Conservation (phyloP, 2,113 vertebrate species). For the Labrus mixtus region DNA sequence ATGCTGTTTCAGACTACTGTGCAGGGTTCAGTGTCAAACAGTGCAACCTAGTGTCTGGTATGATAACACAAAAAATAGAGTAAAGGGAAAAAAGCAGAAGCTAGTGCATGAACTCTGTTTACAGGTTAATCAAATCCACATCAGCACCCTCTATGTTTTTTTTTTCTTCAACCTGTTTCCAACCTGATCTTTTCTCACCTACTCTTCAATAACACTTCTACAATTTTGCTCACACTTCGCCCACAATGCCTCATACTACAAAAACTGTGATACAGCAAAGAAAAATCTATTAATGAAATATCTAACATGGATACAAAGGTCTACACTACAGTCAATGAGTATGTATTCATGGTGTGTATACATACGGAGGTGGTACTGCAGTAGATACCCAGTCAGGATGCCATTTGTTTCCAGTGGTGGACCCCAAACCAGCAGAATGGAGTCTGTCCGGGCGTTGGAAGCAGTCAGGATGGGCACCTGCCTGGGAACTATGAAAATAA, state of each 20-base stretch:
- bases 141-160: not conserved
- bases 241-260: not conserved
- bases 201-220: not conserved
- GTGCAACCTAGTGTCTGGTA: conserved; percentile 72
- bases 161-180: not conserved
- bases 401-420: conserved; percentile 89
- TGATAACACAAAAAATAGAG: conserved; percentile 13
- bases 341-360: conserved; percentile 34
- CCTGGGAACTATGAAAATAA: conserved; percentile 87
- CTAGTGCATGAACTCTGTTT: not conserved
- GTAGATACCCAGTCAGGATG: conserved; percentile 88
- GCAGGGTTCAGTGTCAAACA: conserved; percentile 65
- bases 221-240: not conserved
- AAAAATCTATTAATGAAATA: conserved; percentile 15
- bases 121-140: not conserved
- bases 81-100: not conserved
- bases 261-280: conserved; percentile 4
- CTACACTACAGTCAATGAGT: too few species aligned
- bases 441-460: conserved; percentile 85
- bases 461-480: conserved; percentile 88
- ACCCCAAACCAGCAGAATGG: conserved; percentile 90
- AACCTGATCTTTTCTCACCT: not conserved
- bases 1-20: not conserved
- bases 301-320: not conserved
- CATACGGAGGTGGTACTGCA: conserved; percentile 93